phyloP scores from a whole-genome alignment of 2,888 invertebrate species.

The Caenorhabditis sp. region DNA sequence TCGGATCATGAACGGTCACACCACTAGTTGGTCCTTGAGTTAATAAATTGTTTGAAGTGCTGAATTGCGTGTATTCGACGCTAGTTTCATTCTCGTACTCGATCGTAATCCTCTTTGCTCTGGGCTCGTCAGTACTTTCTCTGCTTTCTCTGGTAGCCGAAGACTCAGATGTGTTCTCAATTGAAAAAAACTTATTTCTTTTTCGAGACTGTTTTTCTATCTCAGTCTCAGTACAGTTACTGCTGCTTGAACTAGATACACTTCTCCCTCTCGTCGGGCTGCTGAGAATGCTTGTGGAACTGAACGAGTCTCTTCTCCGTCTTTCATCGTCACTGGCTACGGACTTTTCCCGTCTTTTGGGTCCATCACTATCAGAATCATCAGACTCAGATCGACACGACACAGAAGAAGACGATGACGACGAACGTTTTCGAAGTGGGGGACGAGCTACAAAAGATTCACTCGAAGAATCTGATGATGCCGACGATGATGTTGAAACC shows the following conservation, averaged over 20 bases:
- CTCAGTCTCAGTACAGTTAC: background rate
- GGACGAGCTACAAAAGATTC: background rate
- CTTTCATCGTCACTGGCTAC: background rate
- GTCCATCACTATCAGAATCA: background rate
- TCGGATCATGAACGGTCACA: too few relatives aligned
- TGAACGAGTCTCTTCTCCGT: slow-evolving; percentile 18
- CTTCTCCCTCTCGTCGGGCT: background rate
- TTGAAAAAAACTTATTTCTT: too few relatives aligned
- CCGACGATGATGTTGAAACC: too few relatives aligned
- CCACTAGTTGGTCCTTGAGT: too few relatives aligned
- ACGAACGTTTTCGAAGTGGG: background rate
- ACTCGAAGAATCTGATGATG: too few relatives aligned
- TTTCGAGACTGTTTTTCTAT: too few relatives aligned
- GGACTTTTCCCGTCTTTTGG: background rate
- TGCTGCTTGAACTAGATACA: background rate
- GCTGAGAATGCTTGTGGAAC: slow-evolving; percentile 29
- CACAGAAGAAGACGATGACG: background rate
- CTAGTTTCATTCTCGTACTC: background rate
- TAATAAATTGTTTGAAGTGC: too few relatives aligned
- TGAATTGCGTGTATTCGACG: background rate
- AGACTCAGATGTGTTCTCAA: too few relatives aligned
- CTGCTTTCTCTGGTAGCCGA: too few relatives aligned
- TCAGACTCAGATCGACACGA: background rate
- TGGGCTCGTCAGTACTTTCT: too few relatives aligned
- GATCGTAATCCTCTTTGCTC: too few relatives aligned